phyloP scores from a whole-genome alignment of 2,888 invertebrate species.

The Subacronicta megacephala region DNA sequence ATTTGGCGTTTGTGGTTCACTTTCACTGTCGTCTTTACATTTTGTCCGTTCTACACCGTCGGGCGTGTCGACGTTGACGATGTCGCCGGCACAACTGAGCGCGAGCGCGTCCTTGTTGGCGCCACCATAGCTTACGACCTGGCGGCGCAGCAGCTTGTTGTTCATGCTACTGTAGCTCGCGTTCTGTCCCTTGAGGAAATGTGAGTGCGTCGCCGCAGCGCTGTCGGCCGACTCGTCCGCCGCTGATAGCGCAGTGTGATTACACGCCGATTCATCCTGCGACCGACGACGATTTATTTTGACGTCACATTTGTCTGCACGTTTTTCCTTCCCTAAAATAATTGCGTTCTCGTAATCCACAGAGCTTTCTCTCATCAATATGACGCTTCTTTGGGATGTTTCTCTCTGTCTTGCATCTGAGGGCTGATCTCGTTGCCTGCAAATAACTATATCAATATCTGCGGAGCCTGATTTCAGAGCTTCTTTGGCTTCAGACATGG shows the following conservation, averaged over 20 bases:
- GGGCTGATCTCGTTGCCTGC: conserved; percentile 83
- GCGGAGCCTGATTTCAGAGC: conserved; percentile 90
- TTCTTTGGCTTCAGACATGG: conserved; percentile 91
- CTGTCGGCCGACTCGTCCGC: conserved; percentile 80
- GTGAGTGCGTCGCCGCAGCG: conserved; percentile 83
- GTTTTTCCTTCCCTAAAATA: conserved; percentile 87
- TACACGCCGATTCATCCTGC: conserved; percentile 87
- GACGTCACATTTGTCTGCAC: conserved; percentile 86
- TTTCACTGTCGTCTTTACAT: conserved; percentile 77
- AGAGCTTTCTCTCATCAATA: conserved; percentile 91
- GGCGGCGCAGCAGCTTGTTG: conserved; percentile 89
- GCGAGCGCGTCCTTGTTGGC: conserved; percentile 81
- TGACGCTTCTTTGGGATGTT: conserved; percentile 64
- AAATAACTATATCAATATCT: conserved; percentile 92
- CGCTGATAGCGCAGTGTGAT: conserved; percentile 84
- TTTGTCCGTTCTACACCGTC: conserved; percentile 75
- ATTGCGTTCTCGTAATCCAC: conserved; percentile 92
- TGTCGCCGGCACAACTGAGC: conserved; percentile 81
- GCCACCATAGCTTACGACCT: conserved; percentile 89
- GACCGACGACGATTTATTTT: conserved; percentile 92
- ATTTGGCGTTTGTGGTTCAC: conserved; percentile 80
- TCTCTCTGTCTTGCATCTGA: conserved; percentile 67
- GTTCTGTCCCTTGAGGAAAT: conserved; percentile 91
- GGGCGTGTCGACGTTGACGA: conserved; percentile 81
- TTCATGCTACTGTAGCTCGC: conserved; percentile 90